Conservation (phyloP, 1,140 invertebrate species). For the Orchestia grillus region DNA sequence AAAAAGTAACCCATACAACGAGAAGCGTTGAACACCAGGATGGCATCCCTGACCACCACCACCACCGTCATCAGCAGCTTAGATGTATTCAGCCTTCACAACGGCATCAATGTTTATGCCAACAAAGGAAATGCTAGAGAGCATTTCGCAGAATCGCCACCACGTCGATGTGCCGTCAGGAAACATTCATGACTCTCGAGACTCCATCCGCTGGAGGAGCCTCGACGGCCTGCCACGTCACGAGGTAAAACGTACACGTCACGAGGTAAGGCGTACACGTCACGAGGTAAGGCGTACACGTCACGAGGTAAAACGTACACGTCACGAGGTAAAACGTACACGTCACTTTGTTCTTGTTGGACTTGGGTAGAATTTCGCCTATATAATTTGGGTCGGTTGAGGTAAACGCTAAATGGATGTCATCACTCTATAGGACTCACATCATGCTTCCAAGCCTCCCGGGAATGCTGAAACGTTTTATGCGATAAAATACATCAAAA, state of each 20-base stretch:
- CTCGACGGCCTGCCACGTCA: no score
- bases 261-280: no score
- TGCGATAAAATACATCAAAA: neutral
- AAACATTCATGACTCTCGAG: neutral
- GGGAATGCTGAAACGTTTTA: neutral
- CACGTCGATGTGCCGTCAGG: neutral
- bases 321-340: neutral
- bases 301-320: no score
- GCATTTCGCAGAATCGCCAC: neutral
- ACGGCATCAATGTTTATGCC: neutral
- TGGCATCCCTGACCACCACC: no score
- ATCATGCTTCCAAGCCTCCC: neutral
- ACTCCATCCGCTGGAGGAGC: neutral
- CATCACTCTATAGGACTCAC: neutral
- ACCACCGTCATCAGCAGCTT: no score
- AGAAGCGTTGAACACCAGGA: no score
- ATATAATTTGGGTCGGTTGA: neutral
- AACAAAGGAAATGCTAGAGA: neutral
- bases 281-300: no score
- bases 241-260: no score
- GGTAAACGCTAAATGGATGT: neutral
- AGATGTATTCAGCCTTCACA: neutral
- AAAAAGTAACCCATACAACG: neutral
- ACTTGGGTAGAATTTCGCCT: neutral
- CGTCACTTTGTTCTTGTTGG: neutral